A percentile compares a stretch with the other conserved stretches of the same genome.
These are phyloP conservation scores for Leistus spinibarbis DNA, from an alignment of 2,888 invertebrate species.

Conservation along the genomic window DNA sequence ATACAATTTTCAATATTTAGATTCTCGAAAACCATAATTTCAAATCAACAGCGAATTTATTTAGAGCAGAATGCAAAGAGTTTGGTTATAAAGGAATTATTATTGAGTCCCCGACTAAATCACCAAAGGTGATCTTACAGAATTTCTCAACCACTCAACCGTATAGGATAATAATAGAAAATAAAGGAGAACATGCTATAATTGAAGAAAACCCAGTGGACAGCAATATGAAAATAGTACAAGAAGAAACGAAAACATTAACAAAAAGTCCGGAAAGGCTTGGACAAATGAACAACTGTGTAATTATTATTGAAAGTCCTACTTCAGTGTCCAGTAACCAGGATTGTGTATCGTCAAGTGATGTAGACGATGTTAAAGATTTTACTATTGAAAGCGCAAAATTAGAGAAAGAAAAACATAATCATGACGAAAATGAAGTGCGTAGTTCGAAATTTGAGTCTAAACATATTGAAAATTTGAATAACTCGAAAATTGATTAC, in stretches of 20 bases:
- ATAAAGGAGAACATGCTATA: slow-evolving; percentile 1
- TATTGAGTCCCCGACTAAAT: slow-evolving; percentile 18
- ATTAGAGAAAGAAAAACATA: slow-evolving; percentile 14
- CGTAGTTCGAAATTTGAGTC: not conserved
- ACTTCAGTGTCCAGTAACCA: not conserved
- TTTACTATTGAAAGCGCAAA: not conserved
- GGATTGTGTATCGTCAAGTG: not conserved
- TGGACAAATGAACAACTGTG: slow-evolving; percentile 1
- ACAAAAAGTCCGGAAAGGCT: slow-evolving; percentile 13
- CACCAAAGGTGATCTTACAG: slow-evolving; percentile 29
- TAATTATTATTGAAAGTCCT: not conserved
- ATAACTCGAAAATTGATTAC: slow-evolving; percentile 49
- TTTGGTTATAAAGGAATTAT: slow-evolving; percentile 33
- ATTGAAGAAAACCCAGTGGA: not conserved
- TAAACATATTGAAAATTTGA: not conserved
- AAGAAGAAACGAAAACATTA: not conserved
- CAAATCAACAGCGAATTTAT: slow-evolving; percentile 41
- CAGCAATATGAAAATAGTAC: not conserved
- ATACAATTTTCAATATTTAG: slow-evolving; percentile 35
- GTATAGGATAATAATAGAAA: slow-evolving; percentile 30
- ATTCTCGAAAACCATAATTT: slow-evolving; percentile 46
- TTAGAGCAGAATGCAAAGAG: slow-evolving; percentile 43
- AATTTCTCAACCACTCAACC: slow-evolving; percentile 29
- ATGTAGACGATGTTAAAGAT: not conserved
- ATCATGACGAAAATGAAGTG: slow-evolving; percentile 16